phyloP scores from a whole-genome alignment of 2,113 vertebrate species.

The Corythoichthys intestinalis region DNA sequence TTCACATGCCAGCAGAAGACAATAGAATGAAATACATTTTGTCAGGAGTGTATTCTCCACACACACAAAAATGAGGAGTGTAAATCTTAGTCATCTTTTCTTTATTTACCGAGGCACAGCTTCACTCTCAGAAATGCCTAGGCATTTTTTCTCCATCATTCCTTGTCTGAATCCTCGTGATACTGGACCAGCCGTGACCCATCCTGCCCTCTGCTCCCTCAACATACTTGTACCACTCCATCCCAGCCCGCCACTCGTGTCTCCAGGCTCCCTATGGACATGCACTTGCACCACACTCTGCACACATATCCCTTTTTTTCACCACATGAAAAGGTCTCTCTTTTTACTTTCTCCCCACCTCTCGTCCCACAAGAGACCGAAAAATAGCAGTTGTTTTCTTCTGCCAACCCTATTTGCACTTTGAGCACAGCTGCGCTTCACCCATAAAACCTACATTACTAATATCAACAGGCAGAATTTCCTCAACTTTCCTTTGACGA shows the following conservation, averaged over 20 bases:
- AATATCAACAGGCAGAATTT: conserved; percentile 9
- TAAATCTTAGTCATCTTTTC: not conserved
- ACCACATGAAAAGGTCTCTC: conserved; percentile 6
- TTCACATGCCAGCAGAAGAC: not conserved
- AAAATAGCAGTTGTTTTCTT: conserved; percentile 4
- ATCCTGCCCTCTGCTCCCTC: not conserved
- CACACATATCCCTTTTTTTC: not conserved
- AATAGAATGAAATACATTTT: not conserved
- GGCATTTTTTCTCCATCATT: conserved; percentile 28
- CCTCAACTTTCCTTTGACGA: conserved; percentile 11
- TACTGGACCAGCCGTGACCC: conserved; percentile 5
- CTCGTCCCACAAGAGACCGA: conserved; percentile 4
- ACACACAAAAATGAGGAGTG: not conserved
- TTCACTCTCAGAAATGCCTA: not conserved
- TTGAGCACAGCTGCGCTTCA: no score
- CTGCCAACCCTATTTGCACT: not conserved
- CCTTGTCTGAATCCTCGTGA: conserved; percentile 22
- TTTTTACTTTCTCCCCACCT: not conserved
- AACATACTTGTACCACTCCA: conserved; percentile 17
- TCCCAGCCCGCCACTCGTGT: conserved; percentile 11
- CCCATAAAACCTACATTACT: not conserved
- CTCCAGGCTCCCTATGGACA: conserved; percentile 22
- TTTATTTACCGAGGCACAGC: not conserved
- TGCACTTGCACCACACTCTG: conserved; percentile 5
- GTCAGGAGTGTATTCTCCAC: not conserved